Evolutionary conservation across 2,888 invertebrate genomes (phyloP), one percentile per base, ranked within the genome.

Genomic region (Acrobasis suavella): DNA sequence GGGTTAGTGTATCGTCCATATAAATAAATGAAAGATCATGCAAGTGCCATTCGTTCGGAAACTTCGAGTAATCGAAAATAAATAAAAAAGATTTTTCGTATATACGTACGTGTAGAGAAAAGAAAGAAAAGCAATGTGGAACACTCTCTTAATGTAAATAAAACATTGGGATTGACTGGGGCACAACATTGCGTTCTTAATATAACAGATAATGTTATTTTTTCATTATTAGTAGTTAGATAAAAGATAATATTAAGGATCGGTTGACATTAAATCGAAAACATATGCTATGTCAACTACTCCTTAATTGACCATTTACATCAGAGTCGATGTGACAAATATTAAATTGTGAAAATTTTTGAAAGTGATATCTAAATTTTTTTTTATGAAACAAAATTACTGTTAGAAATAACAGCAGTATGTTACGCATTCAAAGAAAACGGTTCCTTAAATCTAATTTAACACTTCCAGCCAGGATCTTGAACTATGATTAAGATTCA

Each of bases 151-250:
- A 78, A 76, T 77, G 69, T 81, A 89, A 90, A 89, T 82, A 89
- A 88, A 92, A 92, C 90, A 91, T 80, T 80, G 82, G 91, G 91
- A 91, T 85, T 94, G 95, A 95, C 93, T 94, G 95, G 96, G 96
- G 96, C 96, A 96, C 96, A 96, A 96, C 95, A 96, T 94, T 95
- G 96, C 95, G 91, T 90, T 88, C 85, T 91, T 88, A 83, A 77
- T 80, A 87, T 82, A 64, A 77, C 73, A 75, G 65, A 75, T 73
- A 77, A 70, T 73, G 62, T 69, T 71, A 67, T 70, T 71, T 67
- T 65, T 68, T 69, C 56, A 63, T 64, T 71, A 63, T 46, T 17
- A 63, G 58, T 65, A 63, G 50, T 63, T 63, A 63, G 17, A 61
- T 54, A 37, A 22, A 50, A 32, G n/a, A 65, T 50, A 37, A 50